Evolutionary conservation across 2,797 vertebrate genomes (phyloP).

Genomic region (Jordanella pulchra): DNA sequence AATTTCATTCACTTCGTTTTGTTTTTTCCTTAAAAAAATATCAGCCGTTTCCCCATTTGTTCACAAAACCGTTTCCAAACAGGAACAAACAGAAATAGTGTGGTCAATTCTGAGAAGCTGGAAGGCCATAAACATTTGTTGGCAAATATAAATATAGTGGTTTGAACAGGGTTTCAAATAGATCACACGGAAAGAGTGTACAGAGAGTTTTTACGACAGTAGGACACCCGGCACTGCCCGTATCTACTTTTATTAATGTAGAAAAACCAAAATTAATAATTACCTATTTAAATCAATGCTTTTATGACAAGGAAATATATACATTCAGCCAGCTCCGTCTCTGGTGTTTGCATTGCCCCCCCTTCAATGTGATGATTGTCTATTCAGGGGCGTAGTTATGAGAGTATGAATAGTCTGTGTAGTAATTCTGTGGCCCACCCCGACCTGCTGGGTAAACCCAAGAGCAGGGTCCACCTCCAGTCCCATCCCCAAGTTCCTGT

Average conservation of each 20-base stretch:
- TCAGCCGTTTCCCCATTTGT: conserved; percentile 74
- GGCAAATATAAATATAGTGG: conserved; percentile 90
- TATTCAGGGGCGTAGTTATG: conserved; percentile 77
- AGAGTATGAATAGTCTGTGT: conserved; percentile 79
- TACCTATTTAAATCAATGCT: conserved; percentile 67
- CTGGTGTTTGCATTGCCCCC: conserved; percentile 56
- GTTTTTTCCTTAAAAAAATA: conserved; percentile 84
- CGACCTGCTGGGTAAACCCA: conserved; percentile 80
- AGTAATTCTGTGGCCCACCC: conserved; percentile 74
- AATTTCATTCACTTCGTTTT: conserved; percentile 65
- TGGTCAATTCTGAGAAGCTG: conserved; percentile 69
- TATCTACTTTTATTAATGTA: conserved; percentile 78
- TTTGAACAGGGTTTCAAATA: conserved; percentile 82
- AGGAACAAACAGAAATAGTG: conserved; percentile 73
- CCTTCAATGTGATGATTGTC: conserved; percentile 64
- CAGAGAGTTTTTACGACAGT: conserved; percentile 71
- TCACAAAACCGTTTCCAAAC: conserved; percentile 78
- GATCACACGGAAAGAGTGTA: conserved; percentile 79
- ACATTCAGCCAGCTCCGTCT: conserved; percentile 82
- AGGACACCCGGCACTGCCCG: conserved; percentile 77
- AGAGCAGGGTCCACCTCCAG: conserved; percentile 68
- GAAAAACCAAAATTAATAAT: conserved; percentile 75
- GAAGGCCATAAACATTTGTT: conserved; percentile 82
- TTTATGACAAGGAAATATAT: conserved; percentile 83
- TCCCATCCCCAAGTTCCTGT: conserved; percentile 66